phyloP scores from a whole-genome alignment of 1,140 invertebrate genomes.

The Acromyrmex heyeri region DNA sequence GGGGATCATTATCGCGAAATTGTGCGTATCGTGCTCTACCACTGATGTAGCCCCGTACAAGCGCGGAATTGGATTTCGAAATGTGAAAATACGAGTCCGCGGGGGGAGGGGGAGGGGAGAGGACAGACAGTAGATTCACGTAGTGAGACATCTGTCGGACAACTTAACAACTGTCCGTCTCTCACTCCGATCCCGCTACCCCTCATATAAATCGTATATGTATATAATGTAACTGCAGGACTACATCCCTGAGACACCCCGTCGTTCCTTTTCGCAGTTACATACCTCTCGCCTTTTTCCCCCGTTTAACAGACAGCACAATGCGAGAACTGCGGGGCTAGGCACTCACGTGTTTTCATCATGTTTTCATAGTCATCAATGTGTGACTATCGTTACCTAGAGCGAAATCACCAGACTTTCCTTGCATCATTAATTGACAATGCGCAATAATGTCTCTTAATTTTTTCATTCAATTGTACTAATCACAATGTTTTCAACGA shows the following conservation, averaged over 20 bases:
- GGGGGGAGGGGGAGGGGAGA: background rate
- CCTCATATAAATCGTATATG: slow-evolving; percentile 44
- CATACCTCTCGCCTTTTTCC: slow-evolving; percentile 59
- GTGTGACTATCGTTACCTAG: slow-evolving; percentile 1
- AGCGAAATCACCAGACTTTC: slow-evolving; percentile 7
- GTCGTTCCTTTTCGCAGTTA: slow-evolving; percentile 64
- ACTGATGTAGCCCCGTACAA: background rate
- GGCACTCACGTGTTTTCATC: slow-evolving; percentile 40
- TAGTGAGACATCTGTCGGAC: slow-evolving; percentile 78
- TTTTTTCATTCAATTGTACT: slow-evolving; percentile 50
- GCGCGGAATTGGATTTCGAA: slow-evolving; percentile 74
- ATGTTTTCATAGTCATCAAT: slow-evolving; percentile 46
- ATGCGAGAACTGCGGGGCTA: slow-evolving; percentile 32
- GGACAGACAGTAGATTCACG: slow-evolving; percentile 69
- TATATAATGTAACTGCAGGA: slow-evolving; percentile 64
- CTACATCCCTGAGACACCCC: slow-evolving; percentile 74
- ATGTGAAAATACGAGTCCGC: slow-evolving; percentile 65
- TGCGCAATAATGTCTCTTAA: background rate
- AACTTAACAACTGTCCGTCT: slow-evolving; percentile 75
- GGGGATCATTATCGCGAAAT: slow-evolving; percentile 64
- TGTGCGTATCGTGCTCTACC: slow-evolving; percentile 49
- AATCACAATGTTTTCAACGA: background rate
- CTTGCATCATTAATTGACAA: slow-evolving; percentile 25
- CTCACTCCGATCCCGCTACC: slow-evolving; percentile 32
- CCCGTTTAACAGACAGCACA: slow-evolving; percentile 56